These are phyloP conservation scores for Dasysyrphus albostriatus DNA, from an alignment of 2,888 invertebrate species.

Conservation along the genomic window DNA sequence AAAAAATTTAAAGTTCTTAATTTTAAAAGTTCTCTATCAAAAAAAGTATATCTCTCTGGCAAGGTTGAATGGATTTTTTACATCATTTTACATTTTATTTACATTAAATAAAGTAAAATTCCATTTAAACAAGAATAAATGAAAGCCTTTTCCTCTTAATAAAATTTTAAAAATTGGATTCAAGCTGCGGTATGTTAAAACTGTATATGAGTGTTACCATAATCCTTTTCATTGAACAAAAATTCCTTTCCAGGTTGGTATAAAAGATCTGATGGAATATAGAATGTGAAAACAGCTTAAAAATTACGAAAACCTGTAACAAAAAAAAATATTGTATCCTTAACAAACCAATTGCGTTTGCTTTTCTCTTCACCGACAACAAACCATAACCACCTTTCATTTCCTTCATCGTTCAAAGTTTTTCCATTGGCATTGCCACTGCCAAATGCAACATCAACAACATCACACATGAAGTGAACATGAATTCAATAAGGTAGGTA, in stretches of 20 bases:
- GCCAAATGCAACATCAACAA: constrained; percentile 47
- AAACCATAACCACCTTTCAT: not conserved
- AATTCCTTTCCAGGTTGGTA: not conserved
- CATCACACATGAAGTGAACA: constrained; percentile 39
- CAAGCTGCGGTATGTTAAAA: no score
- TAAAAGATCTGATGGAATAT: not conserved
- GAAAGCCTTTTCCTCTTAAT: no score
- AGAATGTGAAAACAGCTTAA: not conserved
- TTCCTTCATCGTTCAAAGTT: constrained; percentile 36
- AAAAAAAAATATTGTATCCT: constrained; percentile 40
- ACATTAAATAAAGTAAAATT: no score
- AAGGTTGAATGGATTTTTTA: no score
- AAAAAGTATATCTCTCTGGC: no score
- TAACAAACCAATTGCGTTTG: constrained; percentile 66
- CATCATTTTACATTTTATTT: no score
- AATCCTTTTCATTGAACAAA: no score
- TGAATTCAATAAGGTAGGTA: constrained; percentile 27
- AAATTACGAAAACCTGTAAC: not conserved
- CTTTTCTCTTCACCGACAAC: constrained; percentile 35
- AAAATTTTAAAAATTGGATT: no score
- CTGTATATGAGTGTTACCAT: no score
- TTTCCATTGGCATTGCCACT: constrained; percentile 29
- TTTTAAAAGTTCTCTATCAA: no score
- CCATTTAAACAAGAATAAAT: no score
- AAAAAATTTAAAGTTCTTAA: no score